Evolutionary conservation across 1,140 invertebrate genomes (phyloP), one percentile per base, ranked within the genome.

Genomic region (Bradysia coprophila): DNA sequence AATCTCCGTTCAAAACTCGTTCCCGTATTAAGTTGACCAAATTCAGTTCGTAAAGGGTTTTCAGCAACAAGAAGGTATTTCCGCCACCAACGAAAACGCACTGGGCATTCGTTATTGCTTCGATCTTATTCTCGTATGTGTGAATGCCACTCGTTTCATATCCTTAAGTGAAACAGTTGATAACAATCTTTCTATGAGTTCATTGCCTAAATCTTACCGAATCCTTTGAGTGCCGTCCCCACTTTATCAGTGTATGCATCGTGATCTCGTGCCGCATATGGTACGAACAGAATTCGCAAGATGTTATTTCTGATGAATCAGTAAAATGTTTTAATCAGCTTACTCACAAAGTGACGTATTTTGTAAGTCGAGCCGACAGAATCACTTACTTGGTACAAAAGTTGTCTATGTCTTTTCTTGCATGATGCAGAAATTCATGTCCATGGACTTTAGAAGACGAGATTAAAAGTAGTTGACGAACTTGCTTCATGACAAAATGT

Each of bases 21-120:
- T 73, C 64, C 42, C 65, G 59, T 34, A 87, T 82, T 9, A 68
- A 44, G 41, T 75, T 63, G 13, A 86, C 57, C 20, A 87, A 53
- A 40, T 78, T 57, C 18, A 74, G 60, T 42, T 81, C 75, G 61
- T 85, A 81, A 1, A 86, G 56, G 16, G 66, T 65, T 51, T 76
- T 77, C 4, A 87, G 59, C 21, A 87, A 59, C 19, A 74, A 62
- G 52, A 87, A 81, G 8, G 76, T 84, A 54, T 85, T 82, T 41
- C 80, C 78, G 46, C 83, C 81, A n/a, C 81, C 81, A 44, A 86
- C 63, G 59, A 80, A 85, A 44, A 85, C 73, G 24, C 75, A 75
- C 63, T 83, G 57, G 2, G 78, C 74, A 13, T 65, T 56, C 38
- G 67, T 61, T 2, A 84, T 58, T 16, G 76, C 75, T 42, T 62